A percentile compares a stretch with the other conserved stretches of the same genome.
These are phyloP conservation scores for Caranx ignobilis DNA, from an alignment of 2,113 vertebrate species.

Conservation along the genomic window DNA sequence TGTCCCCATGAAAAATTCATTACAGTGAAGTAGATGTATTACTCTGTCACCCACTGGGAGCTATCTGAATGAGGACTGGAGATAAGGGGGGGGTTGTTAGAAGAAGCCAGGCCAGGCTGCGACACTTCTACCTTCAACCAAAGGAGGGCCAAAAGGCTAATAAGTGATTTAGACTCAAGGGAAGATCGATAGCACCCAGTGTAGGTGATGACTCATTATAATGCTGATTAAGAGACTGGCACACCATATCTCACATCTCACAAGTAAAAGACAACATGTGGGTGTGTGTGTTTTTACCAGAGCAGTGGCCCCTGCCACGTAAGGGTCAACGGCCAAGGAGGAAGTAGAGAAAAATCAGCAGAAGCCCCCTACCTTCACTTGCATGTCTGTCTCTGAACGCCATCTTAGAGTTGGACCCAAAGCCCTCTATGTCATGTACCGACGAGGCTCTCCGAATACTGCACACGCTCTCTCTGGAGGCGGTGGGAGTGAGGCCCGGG, in stretches of 20 bases:
- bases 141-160: slow-evolving; percentile 65
- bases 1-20: slow-evolving; percentile 63
- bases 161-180: slow-evolving; percentile 32
- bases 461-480: slow-evolving; percentile 92
- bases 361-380: slow-evolving; percentile 91
- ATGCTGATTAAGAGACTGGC: slow-evolving; percentile 35
- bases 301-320: neutral
- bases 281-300: neutral
- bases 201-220: slow-evolving; percentile 34
- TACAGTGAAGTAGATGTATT: slow-evolving; percentile 63
- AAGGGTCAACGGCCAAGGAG: neutral
- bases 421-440: slow-evolving; percentile 94
- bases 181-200: slow-evolving; percentile 52
- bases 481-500: slow-evolving; percentile 88
- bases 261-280: neutral
- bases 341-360: neutral
- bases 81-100: slow-evolving; percentile 29
- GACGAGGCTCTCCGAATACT: slow-evolving; percentile 95
- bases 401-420: slow-evolving; percentile 87
- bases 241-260: slow-evolving; percentile 2
- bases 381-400: slow-evolving; percentile 94
- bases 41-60: slow-evolving; percentile 50
- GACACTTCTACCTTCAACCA: slow-evolving; percentile 33
- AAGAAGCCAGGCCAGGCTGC: slow-evolving; percentile 35
- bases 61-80: slow-evolving; percentile 51